A percentile compares a stretch with the other conserved stretches of the same genome.
Conservation (phyloP, 2,113 vertebrate genomes). For the Cranoglanis bouderius region DNA sequence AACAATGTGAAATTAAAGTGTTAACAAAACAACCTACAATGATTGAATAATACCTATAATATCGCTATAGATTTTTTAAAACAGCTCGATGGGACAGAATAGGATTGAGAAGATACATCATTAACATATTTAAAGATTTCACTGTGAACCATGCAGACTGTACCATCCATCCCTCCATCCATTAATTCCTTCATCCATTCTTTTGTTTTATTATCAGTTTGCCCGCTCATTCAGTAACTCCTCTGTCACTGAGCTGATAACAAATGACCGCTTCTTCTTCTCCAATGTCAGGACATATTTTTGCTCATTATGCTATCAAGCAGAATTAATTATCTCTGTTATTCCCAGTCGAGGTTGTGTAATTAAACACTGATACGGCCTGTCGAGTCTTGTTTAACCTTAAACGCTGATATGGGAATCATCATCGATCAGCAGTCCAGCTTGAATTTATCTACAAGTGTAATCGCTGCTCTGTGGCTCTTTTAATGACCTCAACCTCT, state of each 20-base stretch:
- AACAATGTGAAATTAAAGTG: no score
- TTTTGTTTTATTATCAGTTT: background rate
- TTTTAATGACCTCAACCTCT: background rate
- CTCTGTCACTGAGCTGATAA: background rate
- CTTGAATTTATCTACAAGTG: background rate
- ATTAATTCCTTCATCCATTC: background rate
- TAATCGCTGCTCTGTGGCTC: background rate
- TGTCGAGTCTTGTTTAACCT: constrained; percentile 3
- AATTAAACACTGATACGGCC: constrained; percentile 13
- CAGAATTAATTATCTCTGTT: background rate
- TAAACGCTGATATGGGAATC: background rate
- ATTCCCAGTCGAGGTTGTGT: background rate
- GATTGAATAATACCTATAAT: no score
- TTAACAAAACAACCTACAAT: no score
- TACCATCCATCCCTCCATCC: background rate
- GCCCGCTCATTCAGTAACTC: background rate
- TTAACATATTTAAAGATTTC: background rate
- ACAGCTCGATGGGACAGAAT: background rate
- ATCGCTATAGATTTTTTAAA: background rate
- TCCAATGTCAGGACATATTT: background rate
- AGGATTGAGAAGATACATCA: background rate
- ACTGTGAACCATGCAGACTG: no score
- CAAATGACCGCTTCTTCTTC: background rate
- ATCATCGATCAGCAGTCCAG: background rate
- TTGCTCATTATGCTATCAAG: background rate